Conservation (phyloP, 1,140 invertebrate species). For the Probaryconus sp. region DNA sequence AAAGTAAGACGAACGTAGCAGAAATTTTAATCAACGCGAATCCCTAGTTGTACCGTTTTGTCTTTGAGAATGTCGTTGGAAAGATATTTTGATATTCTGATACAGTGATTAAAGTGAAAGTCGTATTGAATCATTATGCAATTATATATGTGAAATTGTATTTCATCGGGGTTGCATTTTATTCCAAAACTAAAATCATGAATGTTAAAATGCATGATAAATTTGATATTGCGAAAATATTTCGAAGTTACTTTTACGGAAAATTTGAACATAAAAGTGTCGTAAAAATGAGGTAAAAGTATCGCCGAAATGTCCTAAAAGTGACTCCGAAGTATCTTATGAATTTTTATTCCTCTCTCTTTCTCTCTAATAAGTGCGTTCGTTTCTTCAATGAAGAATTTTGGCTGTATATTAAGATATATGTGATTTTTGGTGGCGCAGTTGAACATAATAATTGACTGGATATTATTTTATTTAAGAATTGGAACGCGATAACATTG, state of each 20-base stretch:
- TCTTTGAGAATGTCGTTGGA: too few relatives aligned
- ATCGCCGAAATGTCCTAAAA: constrained; percentile 20
- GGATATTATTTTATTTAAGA: constrained; percentile 12
- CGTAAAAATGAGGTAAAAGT: constrained; percentile 32
- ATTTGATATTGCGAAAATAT: constrained; percentile 22
- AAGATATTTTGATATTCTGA: too few relatives aligned
- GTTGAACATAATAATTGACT: constrained; percentile 24
- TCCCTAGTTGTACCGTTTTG: too few relatives aligned
- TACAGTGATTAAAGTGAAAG: too few relatives aligned
- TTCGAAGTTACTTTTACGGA: constrained; percentile 15
- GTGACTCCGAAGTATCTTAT: constrained; percentile 37
- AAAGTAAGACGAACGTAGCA: too few relatives aligned
- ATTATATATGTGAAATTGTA: too few relatives aligned
- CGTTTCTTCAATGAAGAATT: constrained; percentile 33
- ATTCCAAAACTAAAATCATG: constrained; percentile 8
- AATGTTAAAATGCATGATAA: constrained; percentile 26
- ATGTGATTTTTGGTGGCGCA: constrained; percentile 4
- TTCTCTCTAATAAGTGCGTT: constrained; percentile 38
- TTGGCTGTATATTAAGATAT: constrained; percentile 19
- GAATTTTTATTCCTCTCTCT: constrained; percentile 52
- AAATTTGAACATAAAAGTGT: constrained; percentile 35
- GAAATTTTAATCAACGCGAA: too few relatives aligned
- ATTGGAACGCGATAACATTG: constrained; percentile 30
- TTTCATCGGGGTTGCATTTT: too few relatives aligned
- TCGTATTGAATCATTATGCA: too few relatives aligned